Evolutionary conservation across 2,888 invertebrate species (phyloP), one percentile per base, ranked within the genome.

Genomic region (Caenorhabditis imperialis): DNA sequence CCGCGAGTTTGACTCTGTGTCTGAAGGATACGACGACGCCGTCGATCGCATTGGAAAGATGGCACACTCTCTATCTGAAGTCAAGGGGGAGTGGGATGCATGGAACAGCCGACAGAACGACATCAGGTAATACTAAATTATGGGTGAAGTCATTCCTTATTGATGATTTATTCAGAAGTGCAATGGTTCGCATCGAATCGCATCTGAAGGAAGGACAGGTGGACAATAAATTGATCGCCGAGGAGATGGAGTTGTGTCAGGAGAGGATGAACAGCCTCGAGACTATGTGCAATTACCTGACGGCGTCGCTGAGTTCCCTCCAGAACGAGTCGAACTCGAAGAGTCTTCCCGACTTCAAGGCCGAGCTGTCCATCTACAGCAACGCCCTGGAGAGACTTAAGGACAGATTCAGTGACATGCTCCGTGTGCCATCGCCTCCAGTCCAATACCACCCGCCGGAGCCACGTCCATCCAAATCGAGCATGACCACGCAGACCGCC

Each of bases 251-350:
- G 37, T 57, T 78, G 61, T 83, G 83, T 54, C 80, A 82, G 44
- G 81, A 83, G 42, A 45, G 82, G 47, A 81, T 83, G 81, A 69
- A 82, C 51, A 78, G 78, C 44, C 61, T 83, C 48, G 83, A 83
- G 48, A 81, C 83, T 8, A 77, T 79, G 78, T 83, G 83, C 75
- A 82, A 82, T 55, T 82, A 79, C 40, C 58, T 83, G 53, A 79
- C 81, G 4, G 48, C 60, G 12, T 74, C 81, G 1, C 42, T 83
- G 23, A 27, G 44, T n/a, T 45, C 62, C 2, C 70, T 82, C 10
- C 78, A 79, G 44, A 71, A 69, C 16, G 75, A 75, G 2, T 69
- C 53, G 5, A 63, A 58, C 12, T 12, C 40, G 4, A 54, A 58
- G n/a, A 65, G 22, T 25, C 27, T 72, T 33, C 79, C 83, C 4